Evolutionary conservation across 2,888 invertebrate genomes (phyloP), one percentile per base, ranked within the genome.

Genomic region (Vesta saturnalis): DNA sequence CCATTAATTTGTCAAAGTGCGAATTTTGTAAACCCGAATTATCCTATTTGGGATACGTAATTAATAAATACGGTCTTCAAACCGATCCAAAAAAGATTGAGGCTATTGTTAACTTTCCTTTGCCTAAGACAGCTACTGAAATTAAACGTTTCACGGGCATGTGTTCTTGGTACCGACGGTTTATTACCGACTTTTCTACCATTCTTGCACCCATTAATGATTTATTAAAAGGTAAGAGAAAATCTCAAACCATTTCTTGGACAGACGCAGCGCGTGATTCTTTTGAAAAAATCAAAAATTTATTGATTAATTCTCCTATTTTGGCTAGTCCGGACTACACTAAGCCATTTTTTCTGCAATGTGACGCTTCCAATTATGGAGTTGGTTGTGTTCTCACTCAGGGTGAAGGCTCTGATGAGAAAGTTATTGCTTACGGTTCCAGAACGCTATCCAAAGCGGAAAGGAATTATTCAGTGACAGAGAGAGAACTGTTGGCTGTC

Each of bases 1-100:
- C 74, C n/a, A n/a, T n/a, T n/a, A n/a, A n/a, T n/a, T n/a, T n/a
- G n/a, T n/a, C n/a, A n/a, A n/a, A n/a, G n/a, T 19, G 59, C 21
- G 15, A 21, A 2, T 74, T 76, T 63, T 75, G 75, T 64, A 56
- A 66, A 30, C 47, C 68, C n/a, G 72, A 69, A 10, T 59, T 76
- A 12, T 75, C 23, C 19, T 73, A 70, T 54, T 56, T 73, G 8
- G 71, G 72, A 1, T 73, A 60, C 15, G 5, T 70, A 6, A 67
- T 76, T 1, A 64, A 72, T 57, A 8, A 60, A 19, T 23, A 73
- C 0, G 74, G 76, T 1, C 52, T 77, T 8, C 64, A 63, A 5
- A 61, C 70, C 1, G 69, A 73, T 49, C 71, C 71, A 0, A 63
- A 66, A 8, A 72, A 73, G 19, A 64, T 75, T 12, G 21, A 10